Percentiles rank a stretch among this genome's conserved stretches.
phyloP scores from a whole-genome alignment of 2,797 vertebrate species.

The Pangasius macronema region DNA sequence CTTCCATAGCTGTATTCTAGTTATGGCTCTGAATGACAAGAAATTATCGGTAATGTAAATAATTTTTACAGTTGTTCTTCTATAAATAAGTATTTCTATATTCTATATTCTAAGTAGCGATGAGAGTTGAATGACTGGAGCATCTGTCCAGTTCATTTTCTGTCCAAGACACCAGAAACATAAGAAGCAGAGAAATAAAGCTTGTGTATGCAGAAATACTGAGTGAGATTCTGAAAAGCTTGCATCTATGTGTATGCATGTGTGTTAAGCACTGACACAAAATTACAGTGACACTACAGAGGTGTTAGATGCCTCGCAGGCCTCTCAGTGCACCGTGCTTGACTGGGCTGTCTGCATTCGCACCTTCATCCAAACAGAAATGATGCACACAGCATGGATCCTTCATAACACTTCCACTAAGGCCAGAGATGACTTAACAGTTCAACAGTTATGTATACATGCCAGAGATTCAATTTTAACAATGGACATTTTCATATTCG shows the following conservation, averaged over 20 bases:
- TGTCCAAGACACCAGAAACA: too few species aligned
- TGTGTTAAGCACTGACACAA: constrained; percentile 26
- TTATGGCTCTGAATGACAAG: neutral
- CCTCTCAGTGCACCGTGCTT: constrained; percentile 31
- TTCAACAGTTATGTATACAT: neutral
- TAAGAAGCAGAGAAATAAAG: neutral
- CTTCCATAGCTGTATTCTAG: neutral
- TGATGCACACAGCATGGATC: constrained; percentile 29
- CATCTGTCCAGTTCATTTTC: neutral
- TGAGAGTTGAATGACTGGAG: neutral
- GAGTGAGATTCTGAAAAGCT: neutral
- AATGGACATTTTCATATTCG: too few species aligned
- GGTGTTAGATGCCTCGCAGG: constrained; percentile 53
- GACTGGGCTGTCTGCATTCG: constrained; percentile 32
- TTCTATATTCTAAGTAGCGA: neutral
- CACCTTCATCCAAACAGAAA: constrained; percentile 53
- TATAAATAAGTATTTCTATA: neutral
- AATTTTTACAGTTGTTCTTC: neutral
- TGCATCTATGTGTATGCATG: neutral
- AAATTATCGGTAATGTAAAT: neutral
- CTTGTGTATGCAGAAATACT: neutral
- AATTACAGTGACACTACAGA: constrained; percentile 47
- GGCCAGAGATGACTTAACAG: constrained; percentile 1
- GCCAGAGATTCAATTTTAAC: too few species aligned
- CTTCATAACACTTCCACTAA: constrained; percentile 19